Evolutionary conservation across 2,113 vertebrate species (phyloP).

Genomic region (Centropus unirufus): DNA sequence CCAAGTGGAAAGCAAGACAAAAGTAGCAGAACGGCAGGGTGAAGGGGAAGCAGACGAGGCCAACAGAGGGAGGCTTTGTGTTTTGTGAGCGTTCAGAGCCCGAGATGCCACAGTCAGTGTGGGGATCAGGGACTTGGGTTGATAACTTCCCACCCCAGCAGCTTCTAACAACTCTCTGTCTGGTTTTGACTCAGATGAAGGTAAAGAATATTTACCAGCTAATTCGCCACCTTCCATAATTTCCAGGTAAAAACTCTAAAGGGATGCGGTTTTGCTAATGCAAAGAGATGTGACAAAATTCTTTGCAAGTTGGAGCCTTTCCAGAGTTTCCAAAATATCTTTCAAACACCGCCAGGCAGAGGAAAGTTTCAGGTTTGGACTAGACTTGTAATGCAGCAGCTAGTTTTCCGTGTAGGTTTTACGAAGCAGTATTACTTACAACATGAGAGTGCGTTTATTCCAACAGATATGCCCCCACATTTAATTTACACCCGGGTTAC

Average conservation of each 20-base stretch:
- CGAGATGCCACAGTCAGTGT: not conserved
- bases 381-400: not conserved
- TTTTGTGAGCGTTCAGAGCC: not conserved
- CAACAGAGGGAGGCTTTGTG: not conserved
- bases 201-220: not conserved
- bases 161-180: not conserved
- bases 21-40: not conserved
- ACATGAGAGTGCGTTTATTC: fast-evolving
- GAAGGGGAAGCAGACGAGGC: not conserved
- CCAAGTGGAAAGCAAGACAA: fast-evolving
- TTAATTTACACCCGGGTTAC: not conserved
- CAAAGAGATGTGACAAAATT: not conserved
- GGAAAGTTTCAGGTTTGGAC: not conserved
- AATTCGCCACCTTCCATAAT: not conserved
- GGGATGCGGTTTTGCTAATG: not conserved
- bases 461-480: fast-evolving
- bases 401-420: not conserved
- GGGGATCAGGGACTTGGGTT: not conserved
- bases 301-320: not conserved
- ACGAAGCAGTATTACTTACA: fast-evolving
- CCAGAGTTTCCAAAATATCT: not conserved
- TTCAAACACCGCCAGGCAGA: fast-evolving
- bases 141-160: not conserved
- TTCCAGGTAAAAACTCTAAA: not conserved
- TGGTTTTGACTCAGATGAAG: not conserved